Evolutionary conservation across 2,797 vertebrate genomes (phyloP).

Genomic region (Silurus aristotelis): DNA sequence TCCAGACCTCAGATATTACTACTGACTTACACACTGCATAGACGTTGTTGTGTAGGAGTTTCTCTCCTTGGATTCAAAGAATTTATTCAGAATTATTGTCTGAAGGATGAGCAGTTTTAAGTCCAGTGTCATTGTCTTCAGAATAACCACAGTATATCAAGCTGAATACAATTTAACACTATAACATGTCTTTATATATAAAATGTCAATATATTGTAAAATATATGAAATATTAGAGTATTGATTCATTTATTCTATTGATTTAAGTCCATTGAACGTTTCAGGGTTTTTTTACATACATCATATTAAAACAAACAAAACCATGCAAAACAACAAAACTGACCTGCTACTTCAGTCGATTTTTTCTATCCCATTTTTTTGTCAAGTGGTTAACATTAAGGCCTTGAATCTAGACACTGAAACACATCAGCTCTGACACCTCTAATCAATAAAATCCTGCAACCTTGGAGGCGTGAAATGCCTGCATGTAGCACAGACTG

Average conservation of each 20-base stretch:
- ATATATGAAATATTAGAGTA: neutral
- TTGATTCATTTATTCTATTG: neutral
- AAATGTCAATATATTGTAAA: too few species aligned
- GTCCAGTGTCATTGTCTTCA: neutral
- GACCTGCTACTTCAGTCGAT: neutral
- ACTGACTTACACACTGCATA: neutral
- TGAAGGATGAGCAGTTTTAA: neutral
- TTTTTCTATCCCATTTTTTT: neutral
- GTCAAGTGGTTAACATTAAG: neutral
- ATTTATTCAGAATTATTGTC: neutral
- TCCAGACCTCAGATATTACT: neutral
- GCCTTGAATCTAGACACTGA: neutral
- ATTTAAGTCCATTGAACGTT: neutral
- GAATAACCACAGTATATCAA: neutral
- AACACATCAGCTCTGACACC: neutral
- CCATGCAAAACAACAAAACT: neutral
- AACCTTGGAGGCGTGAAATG: neutral
- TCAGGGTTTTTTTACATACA: neutral
- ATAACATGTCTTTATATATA: too few species aligned
- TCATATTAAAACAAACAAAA: neutral
- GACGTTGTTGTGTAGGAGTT: neutral
- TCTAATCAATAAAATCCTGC: neutral
- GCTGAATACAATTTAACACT: neutral
- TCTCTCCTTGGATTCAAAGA: neutral
- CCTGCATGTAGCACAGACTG: neutral